Conservation (phyloP, 2,888 invertebrate species). For the Gnatocerus cornutus region DNA sequence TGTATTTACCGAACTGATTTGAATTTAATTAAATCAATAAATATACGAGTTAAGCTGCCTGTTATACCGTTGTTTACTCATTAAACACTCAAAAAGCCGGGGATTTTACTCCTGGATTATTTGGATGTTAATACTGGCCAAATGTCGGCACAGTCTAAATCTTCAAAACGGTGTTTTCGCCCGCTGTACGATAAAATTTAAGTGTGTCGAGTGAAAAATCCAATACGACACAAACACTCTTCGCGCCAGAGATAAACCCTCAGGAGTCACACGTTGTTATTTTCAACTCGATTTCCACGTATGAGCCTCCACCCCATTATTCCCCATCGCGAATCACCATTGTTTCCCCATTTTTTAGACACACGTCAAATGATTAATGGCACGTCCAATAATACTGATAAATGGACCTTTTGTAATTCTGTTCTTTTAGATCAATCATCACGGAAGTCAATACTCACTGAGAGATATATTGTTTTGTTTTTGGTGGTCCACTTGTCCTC, state of each 20-base stretch:
- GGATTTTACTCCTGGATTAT: background rate
- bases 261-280: background rate
- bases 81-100: background rate
- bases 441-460: conserved; percentile 78
- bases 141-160: too few species aligned
- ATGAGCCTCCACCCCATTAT: conserved; percentile 23
- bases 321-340: conserved; percentile 31
- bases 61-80: background rate
- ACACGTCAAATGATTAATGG: conserved; percentile 26
- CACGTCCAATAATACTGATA: conserved; percentile 27
- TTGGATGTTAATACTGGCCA: too few species aligned
- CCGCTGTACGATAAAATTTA: too few species aligned
- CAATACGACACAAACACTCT: too few species aligned
- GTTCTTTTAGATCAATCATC: conserved; percentile 18
- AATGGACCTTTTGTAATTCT: conserved; percentile 9
- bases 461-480: conserved; percentile 93
- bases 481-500: conserved; percentile 95
- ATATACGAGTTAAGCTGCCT: background rate
- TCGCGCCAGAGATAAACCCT: too few species aligned
- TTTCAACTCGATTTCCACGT: background rate
- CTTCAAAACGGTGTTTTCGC: too few species aligned
- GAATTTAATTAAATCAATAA: conserved; percentile 4
- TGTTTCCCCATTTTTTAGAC: conserved; percentile 36
- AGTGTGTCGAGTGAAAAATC: too few species aligned
- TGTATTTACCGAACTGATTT: background rate